Conservation (phyloP, 2,888 invertebrate genomes). For the Petrolisthes manimaculis region DNA sequence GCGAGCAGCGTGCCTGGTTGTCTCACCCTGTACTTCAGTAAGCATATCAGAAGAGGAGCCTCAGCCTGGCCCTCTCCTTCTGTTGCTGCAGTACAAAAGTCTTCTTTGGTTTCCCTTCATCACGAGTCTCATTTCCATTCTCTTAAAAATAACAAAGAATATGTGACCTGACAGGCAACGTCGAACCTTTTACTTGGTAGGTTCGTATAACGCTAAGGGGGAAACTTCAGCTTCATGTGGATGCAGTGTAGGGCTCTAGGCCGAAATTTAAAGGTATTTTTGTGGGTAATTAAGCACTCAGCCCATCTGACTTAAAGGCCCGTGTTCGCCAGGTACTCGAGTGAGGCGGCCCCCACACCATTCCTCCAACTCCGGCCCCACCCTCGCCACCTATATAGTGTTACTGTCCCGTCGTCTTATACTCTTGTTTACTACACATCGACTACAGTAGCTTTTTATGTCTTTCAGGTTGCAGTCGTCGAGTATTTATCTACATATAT, state of each 20-base stretch:
- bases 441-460: neutral
- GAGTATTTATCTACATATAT: too few relatives aligned
- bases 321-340: slow-evolving; percentile 26
- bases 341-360: neutral
- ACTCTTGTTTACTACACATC: neutral
- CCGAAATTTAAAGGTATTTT: slow-evolving; percentile 52
- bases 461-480: neutral
- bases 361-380: neutral
- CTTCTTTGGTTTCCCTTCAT: slow-evolving; percentile 14
- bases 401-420: neutral
- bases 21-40: slow-evolving; percentile 37
- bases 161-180: slow-evolving; percentile 44
- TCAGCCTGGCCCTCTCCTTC: slow-evolving; percentile 32
- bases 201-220: slow-evolving; percentile 37
- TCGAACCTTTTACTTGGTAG: slow-evolving; percentile 30
- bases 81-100: slow-evolving; percentile 48
- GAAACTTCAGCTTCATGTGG: slow-evolving; percentile 41
- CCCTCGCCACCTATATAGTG: neutral
- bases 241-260: slow-evolving; percentile 57
- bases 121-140: slow-evolving; percentile 11
- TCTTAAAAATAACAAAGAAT: neutral
- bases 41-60: slow-evolving; percentile 43
- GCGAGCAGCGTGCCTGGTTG: slow-evolving; percentile 49
- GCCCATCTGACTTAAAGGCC: slow-evolving; percentile 26
- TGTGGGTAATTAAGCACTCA: slow-evolving; percentile 50